These are phyloP conservation scores for Xenops minutus DNA, from an alignment of 2,797 vertebrate species.

Conservation along the genomic window DNA sequence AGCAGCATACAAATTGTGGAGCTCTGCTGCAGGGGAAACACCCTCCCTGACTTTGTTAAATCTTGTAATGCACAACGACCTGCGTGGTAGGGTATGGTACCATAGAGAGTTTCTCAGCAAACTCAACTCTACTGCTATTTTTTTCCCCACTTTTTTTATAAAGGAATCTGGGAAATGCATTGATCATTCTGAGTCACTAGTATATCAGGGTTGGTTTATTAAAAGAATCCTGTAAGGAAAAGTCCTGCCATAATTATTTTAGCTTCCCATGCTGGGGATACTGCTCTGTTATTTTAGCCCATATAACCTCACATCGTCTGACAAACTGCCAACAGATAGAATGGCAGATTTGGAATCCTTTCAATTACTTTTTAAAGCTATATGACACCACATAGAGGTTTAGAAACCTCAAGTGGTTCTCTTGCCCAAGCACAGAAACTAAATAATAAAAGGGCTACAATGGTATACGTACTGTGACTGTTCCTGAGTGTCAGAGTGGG, in stretches of 20 bases:
- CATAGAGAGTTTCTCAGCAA: background rate
- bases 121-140: background rate
- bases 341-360: background rate
- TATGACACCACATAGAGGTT: fast-evolving
- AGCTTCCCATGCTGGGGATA: background rate
- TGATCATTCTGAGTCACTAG: background rate
- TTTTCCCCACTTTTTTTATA: too few relatives aligned
- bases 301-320: background rate
- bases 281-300: background rate
- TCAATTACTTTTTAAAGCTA: background rate
- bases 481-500: background rate
- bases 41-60: background rate
- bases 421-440: background rate
- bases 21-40: background rate
- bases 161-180: background rate
- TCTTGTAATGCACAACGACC: background rate
- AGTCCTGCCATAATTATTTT: background rate
- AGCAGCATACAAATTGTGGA: background rate
- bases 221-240: background rate
- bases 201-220: background rate
- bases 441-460: background rate
- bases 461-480: background rate
- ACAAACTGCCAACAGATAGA: background rate
- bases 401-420: background rate
- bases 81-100: background rate